Evolutionary conservation across 1,140 invertebrate species (phyloP).

Genomic region (Meloidogyne hapla): DNA sequence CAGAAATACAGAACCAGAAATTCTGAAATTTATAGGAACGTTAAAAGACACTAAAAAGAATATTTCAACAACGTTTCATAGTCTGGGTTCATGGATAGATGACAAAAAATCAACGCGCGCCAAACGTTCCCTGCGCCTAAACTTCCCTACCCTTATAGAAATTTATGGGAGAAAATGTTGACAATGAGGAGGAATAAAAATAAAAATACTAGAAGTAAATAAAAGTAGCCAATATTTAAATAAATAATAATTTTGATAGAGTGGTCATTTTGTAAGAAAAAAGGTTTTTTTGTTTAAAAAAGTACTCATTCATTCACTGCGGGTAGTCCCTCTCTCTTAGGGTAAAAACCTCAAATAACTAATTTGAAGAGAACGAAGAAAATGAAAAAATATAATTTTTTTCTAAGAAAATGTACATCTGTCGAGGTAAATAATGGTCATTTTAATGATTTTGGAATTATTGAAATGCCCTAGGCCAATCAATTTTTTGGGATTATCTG

Average conservation of each 20-base stretch:
- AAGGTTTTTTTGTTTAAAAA: background rate
- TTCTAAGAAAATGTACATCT: background rate
- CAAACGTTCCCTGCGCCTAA: background rate
- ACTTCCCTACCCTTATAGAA: background rate
- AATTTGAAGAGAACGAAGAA: background rate
- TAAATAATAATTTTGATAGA: background rate
- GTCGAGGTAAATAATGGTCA: background rate
- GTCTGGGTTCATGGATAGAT: too few relatives aligned
- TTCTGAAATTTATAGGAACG: too few relatives aligned
- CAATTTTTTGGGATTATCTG: too few relatives aligned
- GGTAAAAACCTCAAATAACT: background rate
- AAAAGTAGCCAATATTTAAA: background rate
- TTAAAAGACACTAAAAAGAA: too few relatives aligned
- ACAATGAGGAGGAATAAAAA: background rate
- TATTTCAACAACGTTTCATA: too few relatives aligned
- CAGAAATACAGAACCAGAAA: too few relatives aligned
- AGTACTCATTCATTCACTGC: background rate
- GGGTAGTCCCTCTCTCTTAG: background rate
- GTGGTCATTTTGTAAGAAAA: background rate
- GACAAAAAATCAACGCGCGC: too few relatives aligned
- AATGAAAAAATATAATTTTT: too few relatives aligned
- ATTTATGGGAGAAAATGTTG: too few relatives aligned
- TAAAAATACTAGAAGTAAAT: background rate
- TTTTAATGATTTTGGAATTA: too few relatives aligned
- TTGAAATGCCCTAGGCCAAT: too few relatives aligned